These are phyloP conservation scores for Tetramorium simillimum DNA, from an alignment of 1,140 invertebrate species.

Conservation along the genomic window DNA sequence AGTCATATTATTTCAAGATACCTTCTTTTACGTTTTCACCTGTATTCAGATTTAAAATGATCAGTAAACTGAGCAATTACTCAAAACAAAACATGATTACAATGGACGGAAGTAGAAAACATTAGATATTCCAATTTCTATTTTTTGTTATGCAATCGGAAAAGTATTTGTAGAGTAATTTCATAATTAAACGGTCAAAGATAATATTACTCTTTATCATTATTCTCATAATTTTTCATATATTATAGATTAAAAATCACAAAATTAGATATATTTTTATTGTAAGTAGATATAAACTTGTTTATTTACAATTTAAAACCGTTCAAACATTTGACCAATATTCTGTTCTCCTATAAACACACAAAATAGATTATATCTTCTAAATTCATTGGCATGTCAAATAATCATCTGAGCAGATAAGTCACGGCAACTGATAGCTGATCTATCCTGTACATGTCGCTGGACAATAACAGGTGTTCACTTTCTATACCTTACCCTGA, in stretches of 20 bases:
- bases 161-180: not conserved
- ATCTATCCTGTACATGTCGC: not conserved
- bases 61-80: not conserved
- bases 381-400: not conserved
- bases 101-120: not conserved
- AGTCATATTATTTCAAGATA: not conserved
- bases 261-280: not conserved
- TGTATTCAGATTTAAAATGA: not conserved
- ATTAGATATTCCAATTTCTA: not conserved
- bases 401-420: not conserved
- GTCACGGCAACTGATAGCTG: not conserved
- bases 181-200: not conserved
- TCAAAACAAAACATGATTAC: not conserved
- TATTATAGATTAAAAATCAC: not conserved
- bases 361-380: not conserved
- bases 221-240: not conserved
- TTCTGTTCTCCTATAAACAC: too few species aligned
- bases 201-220: not conserved
- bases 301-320: not conserved
- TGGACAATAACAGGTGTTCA: slow-evolving; percentile 15
- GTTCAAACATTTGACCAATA: not conserved
- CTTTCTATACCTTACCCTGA: slow-evolving; percentile 24
- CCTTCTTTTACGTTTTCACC: not conserved
- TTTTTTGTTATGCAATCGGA: not conserved
- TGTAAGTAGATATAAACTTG: not conserved